Evolutionary conservation across 30 jellyfish, hydroid and myxozoan species (phyloP), one percentile per base, ranked within the genome.

Genomic region (Morbakka virulenta): DNA sequence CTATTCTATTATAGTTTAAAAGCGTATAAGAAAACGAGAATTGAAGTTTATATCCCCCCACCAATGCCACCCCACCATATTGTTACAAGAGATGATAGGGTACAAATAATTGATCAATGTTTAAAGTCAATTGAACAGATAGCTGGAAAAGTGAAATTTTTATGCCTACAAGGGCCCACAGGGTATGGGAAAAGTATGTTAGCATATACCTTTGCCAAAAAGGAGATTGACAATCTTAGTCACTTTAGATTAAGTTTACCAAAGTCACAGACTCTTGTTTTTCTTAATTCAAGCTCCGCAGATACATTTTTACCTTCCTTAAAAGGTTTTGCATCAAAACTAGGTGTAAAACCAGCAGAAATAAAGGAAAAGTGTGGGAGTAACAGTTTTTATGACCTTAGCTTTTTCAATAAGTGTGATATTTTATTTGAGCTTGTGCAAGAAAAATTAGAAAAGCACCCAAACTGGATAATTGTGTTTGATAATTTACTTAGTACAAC

Each of bases 381-480:
- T 17, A 28, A 21, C 4, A 50, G 25, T 24, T 74, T 82, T 33
- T 35, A 63, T 0, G 32, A 35, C 3, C n/a, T 74, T 11, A 35
- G 83, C n/a, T 82, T 65, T 33, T 28, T 21, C 28, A 77, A 14
- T 13, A 89, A 87, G 51, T 86, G 99, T 49, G 64, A 75, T 51
- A 88, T 75, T 21, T 35, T 87, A 41, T n/a, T 93, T 1, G 88
- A 79, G 23, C 53, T 84, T 41, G 70, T 87, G 23, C 95, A 82
- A 57, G 96, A 86, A 22, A 69, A 57, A 34, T 51, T 93, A 4
- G 67, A 72, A 29, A 93, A 93, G 86, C 99, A 93, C 68, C 88
- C 99, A 32, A 83, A 89, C 47, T 93, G 99, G 99, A 88, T 93
- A 28, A 32, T 93, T 12, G 91, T 80, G 1, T 41, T 93, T 65